A percentile compares a stretch with the other conserved stretches of the same genome.
Conservation (phyloP, 2,888 invertebrate species). For the Cetonia aurata region DNA sequence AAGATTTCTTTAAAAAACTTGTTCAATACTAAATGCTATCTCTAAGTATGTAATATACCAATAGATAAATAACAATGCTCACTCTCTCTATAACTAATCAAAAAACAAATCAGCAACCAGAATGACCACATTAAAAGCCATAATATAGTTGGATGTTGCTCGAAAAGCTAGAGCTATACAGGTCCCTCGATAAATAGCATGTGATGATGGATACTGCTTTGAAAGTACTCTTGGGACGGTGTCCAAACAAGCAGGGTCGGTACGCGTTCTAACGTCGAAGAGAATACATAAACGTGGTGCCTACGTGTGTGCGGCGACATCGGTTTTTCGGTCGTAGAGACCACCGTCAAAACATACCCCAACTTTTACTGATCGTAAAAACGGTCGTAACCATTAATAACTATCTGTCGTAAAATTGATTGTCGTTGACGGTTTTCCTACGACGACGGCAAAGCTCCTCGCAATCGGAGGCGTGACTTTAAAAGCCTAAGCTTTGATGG, state of each 20-base stretch:
- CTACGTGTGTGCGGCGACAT: conserved; percentile 3
- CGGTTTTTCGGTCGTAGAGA: conserved; percentile 24
- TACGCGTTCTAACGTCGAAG: conserved; percentile 1
- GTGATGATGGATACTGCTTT: conserved; percentile 31
- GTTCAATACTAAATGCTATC: no score
- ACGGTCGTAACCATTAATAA: conserved; percentile 72
- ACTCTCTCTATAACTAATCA: no score
- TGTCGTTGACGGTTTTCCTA: conserved; percentile 71
- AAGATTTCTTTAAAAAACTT: no score
- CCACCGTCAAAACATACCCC: conserved; percentile 55
- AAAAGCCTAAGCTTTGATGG: conserved; percentile 55
- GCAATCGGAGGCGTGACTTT: conserved; percentile 55
- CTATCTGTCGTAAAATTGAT: conserved; percentile 71
- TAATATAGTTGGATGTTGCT: no score
- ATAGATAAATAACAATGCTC: no score
- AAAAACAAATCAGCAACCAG: no score
- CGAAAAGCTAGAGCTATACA: no score
- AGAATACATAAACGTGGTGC: conserved; percentile 16
- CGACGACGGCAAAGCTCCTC: conserved; percentile 60
- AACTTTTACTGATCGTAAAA: conserved; percentile 71
- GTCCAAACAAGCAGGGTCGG: conserved; percentile 38
- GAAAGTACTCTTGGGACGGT: conserved; percentile 20
- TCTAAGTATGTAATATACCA: no score
- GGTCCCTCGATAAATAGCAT: conserved; percentile 1
- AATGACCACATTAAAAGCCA: no score